Evolutionary conservation across 2,113 vertebrate species (phyloP).

Genomic region (Chinchilla lanigera): DNA sequence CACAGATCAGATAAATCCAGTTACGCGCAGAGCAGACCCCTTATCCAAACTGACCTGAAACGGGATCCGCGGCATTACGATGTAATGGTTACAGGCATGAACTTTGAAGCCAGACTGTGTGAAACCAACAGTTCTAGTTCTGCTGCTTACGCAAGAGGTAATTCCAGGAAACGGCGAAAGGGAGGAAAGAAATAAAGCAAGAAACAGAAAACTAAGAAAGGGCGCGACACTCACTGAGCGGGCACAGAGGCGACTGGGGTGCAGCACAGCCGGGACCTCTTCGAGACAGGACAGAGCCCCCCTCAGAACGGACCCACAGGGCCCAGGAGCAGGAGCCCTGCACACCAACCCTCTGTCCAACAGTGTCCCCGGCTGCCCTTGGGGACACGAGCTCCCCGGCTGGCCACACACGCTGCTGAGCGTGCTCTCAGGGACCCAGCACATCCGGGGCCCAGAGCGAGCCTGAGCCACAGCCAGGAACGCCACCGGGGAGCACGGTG

Average conservation of each 20-base stretch:
- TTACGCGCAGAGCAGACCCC: background rate
- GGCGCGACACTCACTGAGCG: background rate
- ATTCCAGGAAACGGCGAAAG: background rate
- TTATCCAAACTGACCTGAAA: background rate
- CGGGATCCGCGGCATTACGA: background rate
- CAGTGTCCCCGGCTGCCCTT: background rate
- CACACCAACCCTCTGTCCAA: background rate
- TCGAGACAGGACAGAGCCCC: background rate
- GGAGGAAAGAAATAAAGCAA: background rate
- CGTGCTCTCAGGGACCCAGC: background rate
- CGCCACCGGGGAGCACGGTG: accelerated
- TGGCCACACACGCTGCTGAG: background rate
- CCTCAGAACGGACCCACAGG: background rate
- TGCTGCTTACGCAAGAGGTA: background rate
- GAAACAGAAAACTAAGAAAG: background rate
- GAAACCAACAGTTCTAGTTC: background rate
- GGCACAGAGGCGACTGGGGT: accelerated
- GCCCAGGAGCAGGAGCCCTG: background rate
- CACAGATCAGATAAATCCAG: background rate
- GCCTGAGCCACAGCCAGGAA: background rate
- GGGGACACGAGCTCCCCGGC: background rate
- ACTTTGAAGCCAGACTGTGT: background rate
- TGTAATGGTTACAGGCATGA: background rate
- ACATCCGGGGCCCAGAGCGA: background rate
- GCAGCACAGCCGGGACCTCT: background rate